Base-by-base conservation (phyloP, 2,113 vertebrate species). In the Neolamprologus variostigma region DNA sequence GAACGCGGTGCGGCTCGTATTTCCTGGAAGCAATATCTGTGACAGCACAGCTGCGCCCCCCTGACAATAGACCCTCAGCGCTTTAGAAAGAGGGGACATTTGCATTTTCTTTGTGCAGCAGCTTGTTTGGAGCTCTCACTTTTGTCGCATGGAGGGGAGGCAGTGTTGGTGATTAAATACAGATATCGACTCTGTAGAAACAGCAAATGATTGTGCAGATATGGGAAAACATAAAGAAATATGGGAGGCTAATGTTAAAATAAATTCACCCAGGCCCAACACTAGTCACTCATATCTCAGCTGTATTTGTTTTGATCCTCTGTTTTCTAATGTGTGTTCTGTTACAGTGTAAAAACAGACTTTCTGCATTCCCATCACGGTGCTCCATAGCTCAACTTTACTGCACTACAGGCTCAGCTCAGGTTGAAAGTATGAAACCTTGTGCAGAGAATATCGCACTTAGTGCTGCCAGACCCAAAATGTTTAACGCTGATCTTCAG, bases 51-150 rank as follows among this genome's bases (percentile, higher is more conserved):
- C 92, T 93, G 91, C 83, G 57, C 85, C 86, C 84, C 83, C 81
- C 59, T 63, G 90, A 94, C 92, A 95, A 95, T 80, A 82, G 80
- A 45, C 71, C 89, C 31, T 85, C 83, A 8, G 68, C 53, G 35
- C 91, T 84, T 81, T 76, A 89, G 12, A 82, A 81, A 92, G 28
- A 84, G 23, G 31, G 21, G 35, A 84, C 85, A 93, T 94, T 95
- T 86, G 92, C 90, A 94, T 94, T 89, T 92, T 59, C 19, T 85
- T 95, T 95, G 91, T 93, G 81, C 66, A 13, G 71, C 16, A 57
- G 57, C 84, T 76, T 84, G 87, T 91, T 86, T 68, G 57, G 80
- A 85, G 37, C 81, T 87, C 83, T 87, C 37, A 82, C n/a, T 87
- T 55, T 89, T 59, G 35, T 86, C 9, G 3, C 21, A 19, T 5